Base-by-base conservation (phyloP, 2,113 vertebrate species). In the Channa argus region DNA sequence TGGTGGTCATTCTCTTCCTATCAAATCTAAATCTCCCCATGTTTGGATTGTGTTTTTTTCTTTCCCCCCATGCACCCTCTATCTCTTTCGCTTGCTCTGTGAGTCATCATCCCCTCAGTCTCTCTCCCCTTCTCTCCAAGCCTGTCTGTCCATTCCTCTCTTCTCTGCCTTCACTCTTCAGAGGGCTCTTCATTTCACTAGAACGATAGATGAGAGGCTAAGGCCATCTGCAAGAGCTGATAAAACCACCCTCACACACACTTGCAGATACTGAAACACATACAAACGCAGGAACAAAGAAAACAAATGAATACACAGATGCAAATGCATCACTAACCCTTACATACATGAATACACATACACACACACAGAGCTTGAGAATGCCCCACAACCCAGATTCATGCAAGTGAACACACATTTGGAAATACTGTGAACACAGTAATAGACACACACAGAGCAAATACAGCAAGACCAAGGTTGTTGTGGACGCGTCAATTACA, bases 151-250 rank as follows among this genome's bases (percentile, higher is more conserved):
- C 88, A 38, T 71, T 83, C 74, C 75, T 88, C 85, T 87, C 76
- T 78, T 80, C 72, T 71, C 63, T 80, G 71, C 77, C 43, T 83
- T 85, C 86, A 79, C 84, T 86, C 80, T 86, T 82, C 83, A 83
- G 84, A 90, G 86, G 68, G 86, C 76, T 88, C 87, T 74, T 83
- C 88, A 86, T 89, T 91, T 87, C 74, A 88, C 60, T 78, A 83
- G 84, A 91, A 91, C 87, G 74, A 88, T 47, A 74, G 78, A 90
- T 87, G 85, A 87, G 86, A 88, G 71, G 82, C 89, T 53, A 66
- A n/a, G 85, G 85, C 86, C 88, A 86, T 91, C 90, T 91, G 91
- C 82, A 62, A 70, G 58, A 77, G 86, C 86, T 88, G 91, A 92
- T 92, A 92, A 90, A 86, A 76, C 62, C 74, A 68, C 69, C 43